These are phyloP conservation scores for Anser brachyrhynchus DNA, from an alignment of 2,113 vertebrate species.

Conservation along the genomic window DNA sequence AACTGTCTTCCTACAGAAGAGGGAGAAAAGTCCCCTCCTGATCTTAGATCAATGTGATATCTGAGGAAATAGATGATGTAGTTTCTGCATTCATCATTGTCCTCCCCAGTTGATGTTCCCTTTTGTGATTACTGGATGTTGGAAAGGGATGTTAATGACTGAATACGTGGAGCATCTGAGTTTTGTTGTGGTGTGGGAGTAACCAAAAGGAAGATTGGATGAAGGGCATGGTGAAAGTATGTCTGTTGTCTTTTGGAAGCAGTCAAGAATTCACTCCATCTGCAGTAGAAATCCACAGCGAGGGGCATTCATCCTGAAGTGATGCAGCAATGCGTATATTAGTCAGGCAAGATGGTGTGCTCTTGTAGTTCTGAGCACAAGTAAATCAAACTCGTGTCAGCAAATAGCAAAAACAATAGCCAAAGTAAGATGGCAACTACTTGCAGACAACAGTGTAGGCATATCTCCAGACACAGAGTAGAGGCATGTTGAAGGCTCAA, in stretches of 20 bases:
- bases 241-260: not conserved
- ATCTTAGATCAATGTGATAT: accelerated
- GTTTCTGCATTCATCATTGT: not conserved
- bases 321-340: not conserved
- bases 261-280: not conserved
- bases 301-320: not conserved
- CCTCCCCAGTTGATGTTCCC: not conserved
- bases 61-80: not conserved
- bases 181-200: not conserved
- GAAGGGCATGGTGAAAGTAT: not conserved
- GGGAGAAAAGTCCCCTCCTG: not conserved
- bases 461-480: not conserved
- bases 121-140: accelerated
- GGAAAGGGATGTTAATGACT: not conserved
- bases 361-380: not conserved
- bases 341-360: not conserved
- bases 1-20: not conserved
- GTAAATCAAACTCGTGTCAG: not conserved
- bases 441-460: not conserved
- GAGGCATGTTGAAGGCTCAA: not conserved
- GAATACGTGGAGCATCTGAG: not conserved
- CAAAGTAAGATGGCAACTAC: not conserved
- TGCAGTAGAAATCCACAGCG: not conserved
- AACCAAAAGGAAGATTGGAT: not conserved
- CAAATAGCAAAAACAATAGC: not conserved